Evolutionary conservation across 1,140 invertebrate species (phyloP).

Genomic region (Gryon sp.): DNA sequence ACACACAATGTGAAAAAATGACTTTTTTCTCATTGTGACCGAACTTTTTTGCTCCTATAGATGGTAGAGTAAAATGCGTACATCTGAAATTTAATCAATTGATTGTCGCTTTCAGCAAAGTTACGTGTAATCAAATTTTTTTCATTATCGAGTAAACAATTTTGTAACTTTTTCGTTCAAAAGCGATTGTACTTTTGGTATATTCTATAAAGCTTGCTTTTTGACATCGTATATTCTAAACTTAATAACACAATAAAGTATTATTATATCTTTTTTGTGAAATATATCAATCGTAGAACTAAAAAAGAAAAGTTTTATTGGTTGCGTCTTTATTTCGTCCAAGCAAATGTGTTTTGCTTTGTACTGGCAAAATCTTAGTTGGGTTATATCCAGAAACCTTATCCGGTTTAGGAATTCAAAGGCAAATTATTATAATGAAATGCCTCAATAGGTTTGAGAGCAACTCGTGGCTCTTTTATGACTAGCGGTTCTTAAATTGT

Average conservation of each 20-base stretch:
- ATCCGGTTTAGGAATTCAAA: conserved; percentile 1
- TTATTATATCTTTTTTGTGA: no score
- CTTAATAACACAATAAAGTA: conserved; percentile 3
- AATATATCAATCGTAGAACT: no score
- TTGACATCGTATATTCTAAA: neutral
- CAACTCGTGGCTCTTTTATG: conserved; percentile 44
- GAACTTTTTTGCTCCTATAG: no score
- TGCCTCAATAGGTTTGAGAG: conserved; percentile 16
- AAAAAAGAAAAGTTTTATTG: no score
- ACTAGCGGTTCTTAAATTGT: conserved; percentile 28
- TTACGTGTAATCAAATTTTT: conserved; percentile 14
- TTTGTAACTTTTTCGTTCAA: conserved; percentile 6
- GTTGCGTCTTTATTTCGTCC: no score
- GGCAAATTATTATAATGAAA: conserved; percentile 35
- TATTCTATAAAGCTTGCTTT: conserved; percentile 2
- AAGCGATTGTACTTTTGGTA: conserved; percentile 1
- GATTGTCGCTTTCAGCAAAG: neutral
- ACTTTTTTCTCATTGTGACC: no score
- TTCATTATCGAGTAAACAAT: conserved; percentile 1
- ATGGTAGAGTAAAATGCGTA: neutral
- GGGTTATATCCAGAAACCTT: conserved; percentile 12
- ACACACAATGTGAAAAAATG: no score
- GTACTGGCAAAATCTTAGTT: no score
- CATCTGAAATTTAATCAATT: neutral
- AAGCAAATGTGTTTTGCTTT: no score